A percentile compares a stretch with the other conserved stretches of the same genome.
Evolutionary conservation across 1,140 invertebrate genomes (phyloP).

Genomic region (Leptonema lineaticorne): DNA sequence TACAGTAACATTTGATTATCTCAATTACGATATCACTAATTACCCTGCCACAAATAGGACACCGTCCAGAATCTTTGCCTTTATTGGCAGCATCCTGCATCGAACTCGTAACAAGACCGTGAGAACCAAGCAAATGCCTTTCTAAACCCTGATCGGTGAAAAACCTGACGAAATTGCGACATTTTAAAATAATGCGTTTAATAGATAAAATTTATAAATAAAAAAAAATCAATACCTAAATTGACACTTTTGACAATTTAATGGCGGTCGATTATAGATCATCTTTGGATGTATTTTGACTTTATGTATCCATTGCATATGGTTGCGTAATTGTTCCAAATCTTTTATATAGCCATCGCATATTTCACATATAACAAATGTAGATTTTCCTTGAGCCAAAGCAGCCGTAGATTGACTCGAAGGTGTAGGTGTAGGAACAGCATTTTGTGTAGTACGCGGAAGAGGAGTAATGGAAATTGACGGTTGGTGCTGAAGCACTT

Average conservation of each 20-base stretch:
- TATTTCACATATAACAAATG: slow-evolving; percentile 93
- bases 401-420: slow-evolving; percentile 48
- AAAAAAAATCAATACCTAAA: slow-evolving; percentile 60
- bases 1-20: not conserved
- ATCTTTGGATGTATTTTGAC: slow-evolving; percentile 95
- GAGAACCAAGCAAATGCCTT: slow-evolving; percentile 88
- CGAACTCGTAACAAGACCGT: slow-evolving; percentile 91
- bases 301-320: slow-evolving; percentile 96
- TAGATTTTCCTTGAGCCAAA: slow-evolving; percentile 62
- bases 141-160: slow-evolving; percentile 81
- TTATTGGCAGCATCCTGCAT: slow-evolving; percentile 95
- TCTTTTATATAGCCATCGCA: slow-evolving; percentile 95
- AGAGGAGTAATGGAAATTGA: slow-evolving; percentile 91
- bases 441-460: slow-evolving; percentile 63
- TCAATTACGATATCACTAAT: slow-evolving; percentile 40
- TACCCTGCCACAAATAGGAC: slow-evolving; percentile 89
- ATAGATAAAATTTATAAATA: not conserved
- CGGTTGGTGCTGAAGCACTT: slow-evolving; percentile 64
- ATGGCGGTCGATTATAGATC: slow-evolving; percentile 90
- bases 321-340: slow-evolving; percentile 86
- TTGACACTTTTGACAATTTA: slow-evolving; percentile 96
- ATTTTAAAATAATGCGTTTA: slow-evolving; percentile 16
- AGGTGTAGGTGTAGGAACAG: slow-evolving; percentile 50
- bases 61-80: slow-evolving; percentile 89
- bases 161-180: slow-evolving; percentile 50